Evolutionary conservation across 2,888 invertebrate genomes (phyloP).

Genomic region (Drosophila anomelani): DNA sequence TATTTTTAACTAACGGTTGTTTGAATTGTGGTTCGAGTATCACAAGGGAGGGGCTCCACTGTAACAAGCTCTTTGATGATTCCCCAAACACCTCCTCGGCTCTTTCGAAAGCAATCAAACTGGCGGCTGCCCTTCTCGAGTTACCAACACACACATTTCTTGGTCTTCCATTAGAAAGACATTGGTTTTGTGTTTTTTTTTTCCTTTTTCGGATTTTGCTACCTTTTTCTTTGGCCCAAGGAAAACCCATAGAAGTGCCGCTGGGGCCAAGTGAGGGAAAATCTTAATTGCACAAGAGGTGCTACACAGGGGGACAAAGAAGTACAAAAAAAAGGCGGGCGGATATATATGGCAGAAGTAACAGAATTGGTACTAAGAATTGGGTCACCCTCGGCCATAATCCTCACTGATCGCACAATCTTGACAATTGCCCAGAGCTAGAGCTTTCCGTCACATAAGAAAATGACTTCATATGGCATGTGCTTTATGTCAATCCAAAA

Average conservation of each 20-base stretch:
- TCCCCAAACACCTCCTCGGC: slow-evolving; percentile 1
- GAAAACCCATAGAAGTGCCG: slow-evolving; percentile 68
- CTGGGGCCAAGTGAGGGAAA: slow-evolving; percentile 39
- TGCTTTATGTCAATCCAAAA: background rate
- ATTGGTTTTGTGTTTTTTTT: slow-evolving; percentile 50
- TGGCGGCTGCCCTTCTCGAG: slow-evolving; percentile 34
- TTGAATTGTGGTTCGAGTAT: background rate
- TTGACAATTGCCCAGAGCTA: background rate
- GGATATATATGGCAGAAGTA: slow-evolving; percentile 15
- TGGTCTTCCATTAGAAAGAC: slow-evolving; percentile 79
- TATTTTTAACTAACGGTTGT: background rate
- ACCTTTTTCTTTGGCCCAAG: slow-evolving; percentile 36
- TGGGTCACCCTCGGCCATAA: slow-evolving; percentile 16
- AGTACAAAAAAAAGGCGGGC: slow-evolving; percentile 3
- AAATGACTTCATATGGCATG: slow-evolving; percentile 2
- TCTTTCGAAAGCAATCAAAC: slow-evolving; percentile 40
- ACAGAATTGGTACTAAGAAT: background rate
- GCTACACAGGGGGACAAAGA: slow-evolving; percentile 14
- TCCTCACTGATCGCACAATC: slow-evolving; percentile 10
- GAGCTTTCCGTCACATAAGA: background rate
- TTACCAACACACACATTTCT: slow-evolving; percentile 61
- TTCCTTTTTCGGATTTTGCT: slow-evolving; percentile 32
- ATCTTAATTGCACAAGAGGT: slow-evolving; percentile 64
- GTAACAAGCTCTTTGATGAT: slow-evolving; percentile 32
- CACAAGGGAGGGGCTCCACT: slow-evolving; percentile 6